Percentiles rank a stretch among this genome's conserved stretches.
Conservation (phyloP, 1,140 invertebrate species). For the Drosophila nigrodunni region DNA sequence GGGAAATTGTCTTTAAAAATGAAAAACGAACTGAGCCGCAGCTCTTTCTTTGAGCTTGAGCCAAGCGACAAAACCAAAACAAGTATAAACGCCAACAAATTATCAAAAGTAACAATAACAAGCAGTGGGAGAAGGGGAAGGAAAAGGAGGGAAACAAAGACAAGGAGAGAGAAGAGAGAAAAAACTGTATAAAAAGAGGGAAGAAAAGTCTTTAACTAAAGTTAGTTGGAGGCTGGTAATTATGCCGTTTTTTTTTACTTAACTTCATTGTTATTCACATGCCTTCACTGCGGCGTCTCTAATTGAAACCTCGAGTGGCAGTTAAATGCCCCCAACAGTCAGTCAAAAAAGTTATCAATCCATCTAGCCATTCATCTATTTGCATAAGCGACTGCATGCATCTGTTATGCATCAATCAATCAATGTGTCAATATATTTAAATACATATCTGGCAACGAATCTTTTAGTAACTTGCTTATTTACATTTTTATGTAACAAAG, state of each 20-base stretch:
- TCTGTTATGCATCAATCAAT: no score
- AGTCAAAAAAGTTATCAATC: not conserved
- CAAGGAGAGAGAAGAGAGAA: constrained; percentile 10
- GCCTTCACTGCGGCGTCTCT: not conserved
- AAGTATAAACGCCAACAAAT: constrained; percentile 57
- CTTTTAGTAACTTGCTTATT: no score
- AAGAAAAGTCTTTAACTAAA: constrained; percentile 21
- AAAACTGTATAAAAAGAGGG: constrained; percentile 12
- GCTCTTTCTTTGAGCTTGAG: not conserved
- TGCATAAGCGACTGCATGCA: not conserved
- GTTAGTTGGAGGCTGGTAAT: constrained; percentile 49
- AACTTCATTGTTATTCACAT: constrained; percentile 29
- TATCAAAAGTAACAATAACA: constrained; percentile 52
- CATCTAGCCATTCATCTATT: not conserved
- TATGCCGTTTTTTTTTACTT: constrained; percentile 41
- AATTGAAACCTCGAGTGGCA: not conserved
- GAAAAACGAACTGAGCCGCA: constrained; percentile 43
- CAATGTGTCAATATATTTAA: no score
- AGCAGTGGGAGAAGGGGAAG: not conserved
- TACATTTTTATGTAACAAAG: no score
- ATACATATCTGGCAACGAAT: no score
- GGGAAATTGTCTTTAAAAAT: constrained; percentile 65
- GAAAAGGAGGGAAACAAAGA: not conserved
- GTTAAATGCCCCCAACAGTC: not conserved
- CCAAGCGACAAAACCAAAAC: constrained; percentile 26